A percentile compares a stretch with the other conserved stretches of the same genome.
These are phyloP conservation scores for Alcedo atthis DNA, from an alignment of 2,797 vertebrate genomes.

Conservation along the genomic window DNA sequence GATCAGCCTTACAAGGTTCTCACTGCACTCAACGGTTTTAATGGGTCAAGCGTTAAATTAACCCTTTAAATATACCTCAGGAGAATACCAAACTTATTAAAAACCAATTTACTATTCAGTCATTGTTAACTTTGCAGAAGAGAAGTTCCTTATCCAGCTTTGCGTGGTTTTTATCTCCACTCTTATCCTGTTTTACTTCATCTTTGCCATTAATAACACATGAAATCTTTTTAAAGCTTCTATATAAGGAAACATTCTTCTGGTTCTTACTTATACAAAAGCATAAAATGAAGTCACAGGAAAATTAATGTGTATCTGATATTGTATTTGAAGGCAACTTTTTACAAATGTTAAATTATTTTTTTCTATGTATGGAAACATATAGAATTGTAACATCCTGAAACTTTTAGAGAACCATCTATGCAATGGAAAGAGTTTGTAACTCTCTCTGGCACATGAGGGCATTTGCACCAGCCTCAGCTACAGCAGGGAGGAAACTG, in stretches of 20 bases:
- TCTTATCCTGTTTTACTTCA: neutral
- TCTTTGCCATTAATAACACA: neutral
- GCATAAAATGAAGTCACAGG: neutral
- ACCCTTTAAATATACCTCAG: constrained; percentile 77
- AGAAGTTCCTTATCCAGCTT: constrained; percentile 3
- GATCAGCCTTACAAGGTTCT: constrained; percentile 83
- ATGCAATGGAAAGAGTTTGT: neutral
- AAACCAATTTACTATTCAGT: constrained; percentile 75
- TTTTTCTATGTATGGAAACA: neutral
- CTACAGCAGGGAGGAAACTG: neutral
- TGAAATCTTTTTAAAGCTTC: neutral
- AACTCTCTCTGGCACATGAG: neutral
- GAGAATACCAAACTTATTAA: constrained; percentile 74
- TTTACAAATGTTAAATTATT: neutral
- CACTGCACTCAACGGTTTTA: constrained; percentile 83
- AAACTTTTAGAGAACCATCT: neutral
- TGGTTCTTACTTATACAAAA: neutral
- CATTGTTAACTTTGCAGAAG: constrained; percentile 39
- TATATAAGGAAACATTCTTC: neutral
- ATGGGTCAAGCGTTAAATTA: constrained; percentile 89
- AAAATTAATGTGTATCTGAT: neutral
- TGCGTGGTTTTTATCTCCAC: neutral
- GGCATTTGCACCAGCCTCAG: neutral
- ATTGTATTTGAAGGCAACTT: neutral
- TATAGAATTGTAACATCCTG: accelerated